These are phyloP conservation scores for Oriolus oriolus DNA, from an alignment of 2,113 vertebrate species.

Conservation along the genomic window DNA sequence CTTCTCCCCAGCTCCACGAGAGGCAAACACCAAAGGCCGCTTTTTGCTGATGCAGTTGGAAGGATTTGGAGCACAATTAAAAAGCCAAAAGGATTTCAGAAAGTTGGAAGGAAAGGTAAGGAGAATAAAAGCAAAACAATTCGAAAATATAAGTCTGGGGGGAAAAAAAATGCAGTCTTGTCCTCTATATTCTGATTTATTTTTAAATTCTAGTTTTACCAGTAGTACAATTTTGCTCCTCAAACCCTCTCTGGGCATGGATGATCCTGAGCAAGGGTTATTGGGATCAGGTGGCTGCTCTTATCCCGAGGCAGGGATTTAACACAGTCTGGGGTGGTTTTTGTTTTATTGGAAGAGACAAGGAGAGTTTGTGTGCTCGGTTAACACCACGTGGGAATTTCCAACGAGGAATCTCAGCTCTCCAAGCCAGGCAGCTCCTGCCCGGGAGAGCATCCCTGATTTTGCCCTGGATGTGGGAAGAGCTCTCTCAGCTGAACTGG, in stretches of 20 bases:
- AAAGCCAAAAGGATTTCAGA: neutral
- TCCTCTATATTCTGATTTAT: neutral
- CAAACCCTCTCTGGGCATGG: accelerated
- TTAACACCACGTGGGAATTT: neutral
- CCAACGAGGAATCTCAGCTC: neutral
- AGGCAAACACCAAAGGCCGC: neutral
- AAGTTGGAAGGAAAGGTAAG: neutral
- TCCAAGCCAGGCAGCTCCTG: neutral
- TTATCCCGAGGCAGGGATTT: neutral
- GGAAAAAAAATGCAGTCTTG: too few relatives aligned
- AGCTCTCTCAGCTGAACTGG: neutral
- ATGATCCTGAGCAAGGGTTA: neutral
- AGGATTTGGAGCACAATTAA: neutral
- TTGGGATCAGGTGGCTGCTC: neutral
- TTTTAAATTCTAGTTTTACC: neutral
- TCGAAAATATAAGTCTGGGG: neutral
- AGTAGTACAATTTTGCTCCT: neutral
- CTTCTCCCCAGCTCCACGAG: neutral
- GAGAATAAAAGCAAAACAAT: neutral
- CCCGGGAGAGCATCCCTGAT: neutral
- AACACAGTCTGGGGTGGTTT: neutral
- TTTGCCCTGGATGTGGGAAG: neutral
- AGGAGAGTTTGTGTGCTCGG: neutral
- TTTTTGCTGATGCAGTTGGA: neutral
- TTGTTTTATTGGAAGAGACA: neutral